phyloP scores from a whole-genome alignment of 1,140 invertebrate species.

The Drosophila oshimai region DNA sequence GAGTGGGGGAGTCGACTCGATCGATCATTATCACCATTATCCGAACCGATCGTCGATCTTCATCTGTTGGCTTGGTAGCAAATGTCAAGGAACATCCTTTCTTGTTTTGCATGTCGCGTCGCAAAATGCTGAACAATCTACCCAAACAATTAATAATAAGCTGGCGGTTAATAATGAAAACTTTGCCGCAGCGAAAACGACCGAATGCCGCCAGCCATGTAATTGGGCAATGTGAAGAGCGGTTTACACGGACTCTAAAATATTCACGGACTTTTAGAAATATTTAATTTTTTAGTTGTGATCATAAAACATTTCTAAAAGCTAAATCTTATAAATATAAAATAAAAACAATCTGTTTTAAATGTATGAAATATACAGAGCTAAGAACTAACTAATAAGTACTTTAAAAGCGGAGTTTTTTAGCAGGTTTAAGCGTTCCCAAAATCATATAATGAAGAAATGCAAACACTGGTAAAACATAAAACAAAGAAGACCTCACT shows the following conservation, averaged over 20 bases:
- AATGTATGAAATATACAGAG: too few species aligned
- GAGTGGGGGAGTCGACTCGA: constrained; percentile 30
- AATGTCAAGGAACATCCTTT: constrained; percentile 77
- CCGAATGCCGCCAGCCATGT: constrained; percentile 9
- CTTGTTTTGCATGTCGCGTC: constrained; percentile 39
- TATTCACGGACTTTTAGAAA: neutral
- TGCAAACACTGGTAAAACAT: too few species aligned
- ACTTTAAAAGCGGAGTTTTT: too few species aligned
- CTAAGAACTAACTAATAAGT: too few species aligned
- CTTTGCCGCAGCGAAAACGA: neutral
- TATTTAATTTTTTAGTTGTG: too few species aligned
- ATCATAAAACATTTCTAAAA: too few species aligned
- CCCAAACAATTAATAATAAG: constrained; percentile 47
- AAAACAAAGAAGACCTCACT: too few species aligned
- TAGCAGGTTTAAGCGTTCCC: too few species aligned
- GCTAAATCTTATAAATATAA: too few species aligned
- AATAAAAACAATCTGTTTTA: too few species aligned
- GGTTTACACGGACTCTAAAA: too few species aligned
- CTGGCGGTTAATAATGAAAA: constrained; percentile 40
- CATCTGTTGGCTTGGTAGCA: constrained; percentile 36
- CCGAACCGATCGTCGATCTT: constrained; percentile 33
- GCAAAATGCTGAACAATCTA: constrained; percentile 25
- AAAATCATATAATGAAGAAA: too few species aligned
- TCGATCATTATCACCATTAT: constrained; percentile 63
- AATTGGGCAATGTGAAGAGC: constrained; percentile 1